Evolutionary conservation across 2,888 invertebrate genomes (phyloP).

Genomic region (Agrochola circellaris): DNA sequence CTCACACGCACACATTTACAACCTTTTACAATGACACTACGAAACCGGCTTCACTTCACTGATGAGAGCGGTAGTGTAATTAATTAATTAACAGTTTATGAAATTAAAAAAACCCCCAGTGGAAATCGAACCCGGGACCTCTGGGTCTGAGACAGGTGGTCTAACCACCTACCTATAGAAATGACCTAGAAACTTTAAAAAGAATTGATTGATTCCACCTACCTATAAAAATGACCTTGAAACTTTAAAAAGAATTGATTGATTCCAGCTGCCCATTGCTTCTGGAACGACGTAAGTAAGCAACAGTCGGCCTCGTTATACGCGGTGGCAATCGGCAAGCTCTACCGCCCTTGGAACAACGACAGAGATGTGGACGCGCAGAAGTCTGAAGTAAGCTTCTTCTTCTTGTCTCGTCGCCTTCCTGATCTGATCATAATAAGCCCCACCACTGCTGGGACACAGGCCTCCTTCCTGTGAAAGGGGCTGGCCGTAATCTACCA

Average conservation of each 20-base stretch:
- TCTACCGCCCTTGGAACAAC: conserved; percentile 78
- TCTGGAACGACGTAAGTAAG: conserved; percentile 74
- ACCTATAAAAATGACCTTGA: not conserved
- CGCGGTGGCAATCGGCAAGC: conserved; percentile 81
- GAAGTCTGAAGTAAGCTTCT: conserved; percentile 76
- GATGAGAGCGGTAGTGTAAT: too few relatives aligned
- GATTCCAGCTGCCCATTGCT: conserved; percentile 82
- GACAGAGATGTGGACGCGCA: conserved; percentile 70
- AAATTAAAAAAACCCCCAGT: too few relatives aligned
- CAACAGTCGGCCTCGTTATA: conserved; percentile 68
- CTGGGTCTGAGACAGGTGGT: too few relatives aligned
- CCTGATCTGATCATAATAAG: not conserved
- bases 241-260: not conserved
- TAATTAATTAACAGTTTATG: too few relatives aligned
- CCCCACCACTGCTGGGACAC: not conserved
- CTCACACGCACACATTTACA: too few relatives aligned
- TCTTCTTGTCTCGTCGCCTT: too few relatives aligned
- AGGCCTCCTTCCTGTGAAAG: not conserved
- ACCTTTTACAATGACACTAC: too few relatives aligned
- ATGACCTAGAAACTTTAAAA: not conserved
- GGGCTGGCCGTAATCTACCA: too few relatives aligned
- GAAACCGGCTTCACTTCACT: too few relatives aligned
- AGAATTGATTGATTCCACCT: conserved; percentile 49
- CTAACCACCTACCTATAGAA: too few relatives aligned
- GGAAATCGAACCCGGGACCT: too few relatives aligned